Evolutionary conservation across 2,113 vertebrate genomes (phyloP).

Genomic region (Actenoides lindsayi): DNA sequence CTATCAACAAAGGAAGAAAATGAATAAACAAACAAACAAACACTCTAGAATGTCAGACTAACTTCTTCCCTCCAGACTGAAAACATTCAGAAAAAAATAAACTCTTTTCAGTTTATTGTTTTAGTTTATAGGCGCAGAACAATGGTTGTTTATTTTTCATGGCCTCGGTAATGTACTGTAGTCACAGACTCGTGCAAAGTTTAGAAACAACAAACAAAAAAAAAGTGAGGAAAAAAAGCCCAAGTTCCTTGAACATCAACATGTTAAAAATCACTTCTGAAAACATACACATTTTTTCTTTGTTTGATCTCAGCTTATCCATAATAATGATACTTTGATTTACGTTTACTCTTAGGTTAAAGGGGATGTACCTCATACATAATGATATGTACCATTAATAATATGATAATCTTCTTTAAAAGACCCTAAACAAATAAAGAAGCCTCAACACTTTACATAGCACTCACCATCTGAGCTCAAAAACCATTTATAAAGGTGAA

Average conservation of each 20-base stretch:
- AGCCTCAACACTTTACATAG: neutral
- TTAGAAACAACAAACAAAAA: neutral
- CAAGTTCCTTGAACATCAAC: neutral
- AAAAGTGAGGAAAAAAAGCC: neutral
- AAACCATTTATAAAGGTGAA: neutral
- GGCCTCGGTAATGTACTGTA: neutral
- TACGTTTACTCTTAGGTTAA: neutral
- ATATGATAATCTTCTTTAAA: neutral
- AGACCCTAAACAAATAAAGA: neutral
- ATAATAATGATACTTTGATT: neutral
- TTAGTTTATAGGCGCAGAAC: neutral
- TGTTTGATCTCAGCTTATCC: neutral
- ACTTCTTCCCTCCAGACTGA: neutral
- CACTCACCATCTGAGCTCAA: neutral
- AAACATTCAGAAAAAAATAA: constrained; percentile 41
- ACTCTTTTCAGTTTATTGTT: constrained; percentile 7
- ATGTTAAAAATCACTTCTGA: constrained; percentile 1
- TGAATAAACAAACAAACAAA: neutral
- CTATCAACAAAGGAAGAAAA: constrained; percentile 1
- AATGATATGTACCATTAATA: too few relatives aligned
- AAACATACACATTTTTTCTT: neutral
- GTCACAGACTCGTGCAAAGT: neutral
- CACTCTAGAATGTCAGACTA: neutral
- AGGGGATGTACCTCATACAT: neutral
- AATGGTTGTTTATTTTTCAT: neutral